Evolutionary conservation across 2,888 invertebrate genomes (phyloP), one percentile per base, ranked within the genome.

Genomic region (Maniola hyperantus): DNA sequence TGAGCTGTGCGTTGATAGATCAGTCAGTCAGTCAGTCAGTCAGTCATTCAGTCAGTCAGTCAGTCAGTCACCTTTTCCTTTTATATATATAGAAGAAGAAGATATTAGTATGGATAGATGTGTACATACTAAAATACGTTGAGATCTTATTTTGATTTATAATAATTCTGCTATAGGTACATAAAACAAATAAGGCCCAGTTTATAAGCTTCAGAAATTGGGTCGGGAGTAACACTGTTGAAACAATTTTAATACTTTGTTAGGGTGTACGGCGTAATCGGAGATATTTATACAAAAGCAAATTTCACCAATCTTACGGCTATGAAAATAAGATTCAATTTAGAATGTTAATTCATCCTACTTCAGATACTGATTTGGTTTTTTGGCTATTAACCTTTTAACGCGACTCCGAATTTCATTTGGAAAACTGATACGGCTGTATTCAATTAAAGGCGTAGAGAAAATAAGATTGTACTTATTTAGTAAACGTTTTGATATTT

Each of bases 231-330:
- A 72, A 70, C 69, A 67, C 63, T 71, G 70, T 72, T 70, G 72
- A 72, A 73, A 72, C 71, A 70, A 73, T 74, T 74, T 74, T 74
- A 73, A 74, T 72, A 74, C 71, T 71, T 63, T 54, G 63, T 62
- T 54, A 67, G 67, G 58, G 66, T 57, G 59, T 66, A 65, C 59
- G 44, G 55, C 51, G 58, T 71, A 64, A 70, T 67, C 64, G 65
- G 55, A 63, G 61, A 68, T 66, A 50, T 62, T 59, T 64, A 15
- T 18, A 48, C 53, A 18, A 10, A 64, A 26, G 15, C 7, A 50
- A 26, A 26, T 20, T 58, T 51, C 13, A 6, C 46, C 15, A 33
- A 51, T 48, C 36, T 63, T 63, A 60, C 36, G 11, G 0, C 0
- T 13, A 33, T 48, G 8, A 33, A 10, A 0, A 48, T 59, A 69